Evolutionary conservation across 2,797 vertebrate genomes (phyloP), one percentile per base, ranked within the genome.

Genomic region (Florisuga fusca): DNA sequence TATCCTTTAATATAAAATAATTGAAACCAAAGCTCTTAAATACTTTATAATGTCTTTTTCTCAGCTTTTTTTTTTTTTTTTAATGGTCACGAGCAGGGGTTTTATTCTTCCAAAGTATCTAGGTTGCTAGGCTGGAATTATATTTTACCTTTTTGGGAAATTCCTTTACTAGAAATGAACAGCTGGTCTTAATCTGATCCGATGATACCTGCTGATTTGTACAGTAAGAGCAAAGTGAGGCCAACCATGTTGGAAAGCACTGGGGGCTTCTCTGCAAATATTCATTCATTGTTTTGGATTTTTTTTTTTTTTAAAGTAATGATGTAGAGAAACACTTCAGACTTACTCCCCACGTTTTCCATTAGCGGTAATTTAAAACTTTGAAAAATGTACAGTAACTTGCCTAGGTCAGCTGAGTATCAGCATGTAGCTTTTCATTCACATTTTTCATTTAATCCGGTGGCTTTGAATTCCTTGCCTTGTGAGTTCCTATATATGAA

Each of bases 391-490:
- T 94, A 92, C 95, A 93, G 95, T 80, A 95, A 84, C 96, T 96
- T 95, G 68, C 92, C 88, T 81, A 57, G 92, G 95, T 97, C 97
- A 95, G 94, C 95, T 96, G 92, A 97, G 95, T 79, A 91, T 89
- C 63, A 94, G 68, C 84, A 95, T 95, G 90, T 63, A 94, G 95
- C 94, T 96, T 91, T 95, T 95, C 96, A 95, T 97, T 97, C 95
- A 97, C 97, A 97, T 97, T 97, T 97, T 98, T 97, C 89, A 94
- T 95, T 97, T 98, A 98, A 98, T 98, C 97, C 86, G 3, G 71
- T 88, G 95, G 96, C 97, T 98, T 98, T 98, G 98, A 97, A 97
- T 97, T 98, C 97, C 95, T 97, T 84, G 81, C 95, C 96, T 97
- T 95, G 92, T 97, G 96, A 94, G 91, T 97, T 97, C 94, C 93